These are phyloP conservation scores for Brachirus orientalis DNA, from an alignment of 2,113 vertebrate species.

Conservation along the genomic window DNA sequence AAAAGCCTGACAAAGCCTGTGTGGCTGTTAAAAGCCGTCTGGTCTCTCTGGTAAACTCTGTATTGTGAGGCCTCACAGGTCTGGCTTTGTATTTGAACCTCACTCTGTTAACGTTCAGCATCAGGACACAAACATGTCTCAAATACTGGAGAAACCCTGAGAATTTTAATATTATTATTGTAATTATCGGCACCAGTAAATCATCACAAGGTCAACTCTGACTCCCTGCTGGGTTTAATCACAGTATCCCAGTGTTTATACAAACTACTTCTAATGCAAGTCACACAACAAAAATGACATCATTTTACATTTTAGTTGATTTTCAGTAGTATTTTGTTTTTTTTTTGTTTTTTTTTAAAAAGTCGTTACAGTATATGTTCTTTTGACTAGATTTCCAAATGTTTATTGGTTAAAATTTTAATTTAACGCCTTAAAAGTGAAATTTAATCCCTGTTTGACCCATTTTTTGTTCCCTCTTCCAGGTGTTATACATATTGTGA, in stretches of 20 bases:
- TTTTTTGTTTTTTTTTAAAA: too few relatives aligned
- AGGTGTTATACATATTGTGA: slow-evolving; percentile 74
- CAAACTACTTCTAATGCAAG: too few relatives aligned
- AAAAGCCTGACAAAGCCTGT: slow-evolving; percentile 55
- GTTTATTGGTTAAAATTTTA: too few relatives aligned
- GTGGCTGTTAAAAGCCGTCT: slow-evolving; percentile 30
- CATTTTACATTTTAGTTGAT: too few relatives aligned
- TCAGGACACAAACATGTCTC: slow-evolving; percentile 27
- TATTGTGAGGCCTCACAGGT: slow-evolving; percentile 59
- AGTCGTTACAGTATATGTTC: not conserved
- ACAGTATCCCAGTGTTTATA: too few relatives aligned
- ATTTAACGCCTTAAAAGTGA: not conserved
- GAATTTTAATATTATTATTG: not conserved
- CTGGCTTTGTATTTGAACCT: slow-evolving; percentile 57
- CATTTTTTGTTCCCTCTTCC: slow-evolving; percentile 46
- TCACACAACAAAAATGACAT: too few relatives aligned
- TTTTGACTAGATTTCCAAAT: not conserved
- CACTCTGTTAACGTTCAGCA: slow-evolving; percentile 23
- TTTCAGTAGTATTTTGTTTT: too few relatives aligned
- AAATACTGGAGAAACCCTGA: slow-evolving; percentile 27
- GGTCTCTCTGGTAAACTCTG: slow-evolving; percentile 70
- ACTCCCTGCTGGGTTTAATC: not conserved
- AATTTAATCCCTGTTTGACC: slow-evolving; percentile 2
- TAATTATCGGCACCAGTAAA: not conserved
- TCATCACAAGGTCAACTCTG: slow-evolving; percentile 6